A percentile compares a stretch with the other conserved stretches of the same genome.
Evolutionary conservation across 2,888 invertebrate genomes (phyloP).

Genomic region (Embidobia sp.): DNA sequence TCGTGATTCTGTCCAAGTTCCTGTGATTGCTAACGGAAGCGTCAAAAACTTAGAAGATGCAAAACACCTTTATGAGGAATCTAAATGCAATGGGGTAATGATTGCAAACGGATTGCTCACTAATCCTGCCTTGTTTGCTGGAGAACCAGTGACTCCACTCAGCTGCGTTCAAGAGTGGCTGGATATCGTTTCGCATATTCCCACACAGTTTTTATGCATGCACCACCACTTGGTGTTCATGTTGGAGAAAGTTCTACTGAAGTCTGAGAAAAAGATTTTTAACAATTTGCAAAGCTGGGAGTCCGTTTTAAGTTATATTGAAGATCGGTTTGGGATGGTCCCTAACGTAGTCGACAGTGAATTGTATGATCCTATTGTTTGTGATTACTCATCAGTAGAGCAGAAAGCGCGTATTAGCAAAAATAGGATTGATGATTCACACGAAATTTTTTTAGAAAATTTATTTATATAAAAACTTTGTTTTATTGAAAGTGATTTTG

Average conservation of each 20-base stretch:
- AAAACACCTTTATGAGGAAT: constrained; percentile 84
- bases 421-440: constrained; percentile 20
- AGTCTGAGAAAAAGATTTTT: constrained; percentile 88
- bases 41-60: constrained; percentile 89
- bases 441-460: constrained; percentile 58
- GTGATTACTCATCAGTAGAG: constrained; percentile 53
- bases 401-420: constrained; percentile 26
- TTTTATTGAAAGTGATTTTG: too few species aligned
- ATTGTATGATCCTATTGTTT: constrained; percentile 58
- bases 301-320: constrained; percentile 87
- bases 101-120: constrained; percentile 93
- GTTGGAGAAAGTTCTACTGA: constrained; percentile 91
- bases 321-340: constrained; percentile 83
- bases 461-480: constrained; percentile 23
- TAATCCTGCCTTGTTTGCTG: constrained; percentile 95
- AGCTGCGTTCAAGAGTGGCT: constrained; percentile 93
- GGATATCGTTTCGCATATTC: constrained; percentile 84
- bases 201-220: constrained; percentile 88
- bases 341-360: constrained; percentile 71
- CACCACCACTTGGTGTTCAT: constrained; percentile 99
- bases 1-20: constrained; percentile 88
- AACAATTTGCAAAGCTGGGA: constrained; percentile 88
- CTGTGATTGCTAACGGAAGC: constrained; percentile 97
- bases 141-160: constrained; percentile 86
- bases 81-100: constrained; percentile 93